phyloP scores from a whole-genome alignment of 2,113 vertebrate genomes.

The Anas platyrhynchos region DNA sequence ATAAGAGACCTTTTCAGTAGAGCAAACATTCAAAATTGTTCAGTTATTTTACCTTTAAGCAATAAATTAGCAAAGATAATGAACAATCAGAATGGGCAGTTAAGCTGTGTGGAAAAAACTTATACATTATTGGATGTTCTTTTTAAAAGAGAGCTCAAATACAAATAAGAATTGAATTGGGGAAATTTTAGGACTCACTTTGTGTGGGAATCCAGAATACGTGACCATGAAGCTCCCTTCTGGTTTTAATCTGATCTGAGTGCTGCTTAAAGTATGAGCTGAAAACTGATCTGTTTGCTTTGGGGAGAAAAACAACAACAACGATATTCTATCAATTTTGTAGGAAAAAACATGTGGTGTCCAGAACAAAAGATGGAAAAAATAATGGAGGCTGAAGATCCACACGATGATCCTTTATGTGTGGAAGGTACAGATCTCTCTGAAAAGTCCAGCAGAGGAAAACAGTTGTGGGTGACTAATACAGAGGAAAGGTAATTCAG shows the following conservation, averaged over 20 bases:
- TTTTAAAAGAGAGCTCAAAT: not conserved
- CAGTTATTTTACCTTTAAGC: not conserved
- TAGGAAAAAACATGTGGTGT: slow-evolving; percentile 57
- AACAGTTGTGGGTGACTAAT: slow-evolving; percentile 25
- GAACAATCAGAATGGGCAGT: not conserved
- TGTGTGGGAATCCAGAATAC: not conserved
- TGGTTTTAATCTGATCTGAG: not conserved
- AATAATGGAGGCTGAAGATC: slow-evolving; percentile 16
- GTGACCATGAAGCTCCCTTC: not conserved
- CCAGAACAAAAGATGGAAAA: slow-evolving; percentile 61
- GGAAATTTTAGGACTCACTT: not conserved
- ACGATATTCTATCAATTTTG: not conserved
- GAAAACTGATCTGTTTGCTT: not conserved
- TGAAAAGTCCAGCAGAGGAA: not conserved
- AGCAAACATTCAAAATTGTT: not conserved
- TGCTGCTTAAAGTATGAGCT: not conserved
- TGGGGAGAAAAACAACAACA: not conserved
- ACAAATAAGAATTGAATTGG: not conserved
- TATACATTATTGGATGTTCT: not conserved
- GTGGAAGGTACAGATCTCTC: not conserved
- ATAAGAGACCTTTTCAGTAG: not conserved
- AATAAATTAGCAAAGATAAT: not conserved
- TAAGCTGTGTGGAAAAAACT: not conserved
- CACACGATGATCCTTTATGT: not conserved
- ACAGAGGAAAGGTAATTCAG: slow-evolving; percentile 78